Conservation (phyloP, 2,113 vertebrate species). For the Agelaius tricolor region DNA sequence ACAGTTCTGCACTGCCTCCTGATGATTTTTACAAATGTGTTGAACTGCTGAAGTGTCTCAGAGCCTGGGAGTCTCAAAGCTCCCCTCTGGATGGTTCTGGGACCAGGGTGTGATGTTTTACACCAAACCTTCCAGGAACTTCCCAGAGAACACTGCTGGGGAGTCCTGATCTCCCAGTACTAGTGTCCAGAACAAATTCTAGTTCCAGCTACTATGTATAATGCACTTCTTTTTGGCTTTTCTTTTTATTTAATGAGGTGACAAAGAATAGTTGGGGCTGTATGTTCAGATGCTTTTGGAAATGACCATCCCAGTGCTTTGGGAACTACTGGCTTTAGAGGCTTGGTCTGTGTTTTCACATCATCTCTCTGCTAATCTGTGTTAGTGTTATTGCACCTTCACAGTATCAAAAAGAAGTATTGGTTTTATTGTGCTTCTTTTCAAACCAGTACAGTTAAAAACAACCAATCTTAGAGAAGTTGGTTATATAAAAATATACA, state of each 20-base stretch:
- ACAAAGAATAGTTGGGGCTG: neutral
- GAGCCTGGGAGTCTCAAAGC: neutral
- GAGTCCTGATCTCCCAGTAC: neutral
- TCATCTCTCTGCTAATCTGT: neutral
- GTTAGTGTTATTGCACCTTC: slow-evolving; percentile 1
- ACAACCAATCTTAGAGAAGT: neutral
- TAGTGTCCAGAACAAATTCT: neutral
- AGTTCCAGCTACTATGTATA: neutral
- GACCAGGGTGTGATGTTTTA: neutral
- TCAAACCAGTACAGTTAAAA: slow-evolving; percentile 39
- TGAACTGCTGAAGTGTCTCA: neutral
- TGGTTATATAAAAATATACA: slow-evolving; percentile 39
- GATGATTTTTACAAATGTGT: neutral
- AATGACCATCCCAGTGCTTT: neutral
- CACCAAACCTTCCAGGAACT: neutral
- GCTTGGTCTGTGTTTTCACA: neutral
- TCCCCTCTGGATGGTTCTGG: neutral
- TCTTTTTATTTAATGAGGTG: neutral
- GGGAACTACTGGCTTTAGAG: neutral
- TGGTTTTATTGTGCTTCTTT: slow-evolving; percentile 54
- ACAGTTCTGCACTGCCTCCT: neutral
- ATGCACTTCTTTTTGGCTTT: neutral
- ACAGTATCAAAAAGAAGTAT: slow-evolving; percentile 39
- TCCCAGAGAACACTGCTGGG: neutral
- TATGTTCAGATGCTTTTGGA: neutral